Percentiles rank a stretch among this genome's conserved stretches.
phyloP scores from a whole-genome alignment of 2,113 vertebrate genomes.

The Chaenogobius annularis region DNA sequence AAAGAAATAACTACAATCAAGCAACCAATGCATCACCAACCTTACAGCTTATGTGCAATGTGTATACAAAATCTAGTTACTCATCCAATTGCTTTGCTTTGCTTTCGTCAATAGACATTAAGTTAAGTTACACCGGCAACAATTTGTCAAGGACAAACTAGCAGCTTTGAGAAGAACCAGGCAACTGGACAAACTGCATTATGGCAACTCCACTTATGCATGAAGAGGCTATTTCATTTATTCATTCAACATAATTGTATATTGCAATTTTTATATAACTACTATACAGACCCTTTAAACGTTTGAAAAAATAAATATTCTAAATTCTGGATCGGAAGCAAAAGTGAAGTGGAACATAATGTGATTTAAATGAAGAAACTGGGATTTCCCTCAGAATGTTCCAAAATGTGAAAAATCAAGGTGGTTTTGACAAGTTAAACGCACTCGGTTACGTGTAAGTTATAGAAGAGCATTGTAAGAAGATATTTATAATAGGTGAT shows the following conservation, averaged over 20 bases:
- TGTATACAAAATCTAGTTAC: background rate
- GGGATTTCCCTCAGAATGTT: too few relatives aligned
- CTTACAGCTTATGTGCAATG: background rate
- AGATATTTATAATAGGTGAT: too few relatives aligned
- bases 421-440: too few relatives aligned
- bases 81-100: background rate
- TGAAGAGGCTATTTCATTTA: background rate
- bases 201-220: background rate
- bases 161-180: background rate
- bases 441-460: too few relatives aligned
- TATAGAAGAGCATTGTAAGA: too few relatives aligned
- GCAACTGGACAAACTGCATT: background rate
- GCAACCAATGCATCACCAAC: background rate
- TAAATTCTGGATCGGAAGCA: too few relatives aligned
- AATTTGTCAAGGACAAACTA: background rate
- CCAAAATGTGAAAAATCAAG: too few relatives aligned
- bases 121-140: background rate
- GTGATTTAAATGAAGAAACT: too few relatives aligned
- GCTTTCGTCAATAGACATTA: background rate
- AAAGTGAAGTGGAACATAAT: too few relatives aligned
- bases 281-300: too few relatives aligned
- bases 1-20: background rate
- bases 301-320: too few relatives aligned
- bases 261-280: too few relatives aligned
- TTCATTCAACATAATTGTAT: background rate